Conservation (phyloP, 2,888 invertebrate genomes). For the Cheilosia urbana region DNA sequence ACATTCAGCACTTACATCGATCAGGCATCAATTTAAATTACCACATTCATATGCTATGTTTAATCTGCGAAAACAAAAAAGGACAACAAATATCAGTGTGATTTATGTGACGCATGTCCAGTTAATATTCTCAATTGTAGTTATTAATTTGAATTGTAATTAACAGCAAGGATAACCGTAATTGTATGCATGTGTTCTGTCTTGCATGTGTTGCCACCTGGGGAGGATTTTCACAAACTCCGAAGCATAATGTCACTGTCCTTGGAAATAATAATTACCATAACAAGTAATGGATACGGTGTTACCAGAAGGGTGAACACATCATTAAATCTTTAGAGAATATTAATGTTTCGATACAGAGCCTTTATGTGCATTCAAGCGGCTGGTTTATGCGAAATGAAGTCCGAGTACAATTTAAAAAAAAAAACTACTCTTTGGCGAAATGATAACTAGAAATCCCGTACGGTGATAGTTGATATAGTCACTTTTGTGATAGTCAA, state of each 20-base stretch:
- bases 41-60: slow-evolving; percentile 57
- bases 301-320: not conserved
- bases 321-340: not conserved
- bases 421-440: too few relatives aligned
- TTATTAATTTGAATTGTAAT: slow-evolving; percentile 65
- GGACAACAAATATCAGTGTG: slow-evolving; percentile 12
- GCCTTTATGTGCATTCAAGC: too few relatives aligned
- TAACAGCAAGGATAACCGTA: slow-evolving; percentile 57
- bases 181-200: slow-evolving; percentile 19
- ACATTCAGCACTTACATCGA: slow-evolving; percentile 60
- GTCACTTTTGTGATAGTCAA: too few relatives aligned
- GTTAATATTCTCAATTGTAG: slow-evolving; percentile 54
- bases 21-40: slow-evolving; percentile 70
- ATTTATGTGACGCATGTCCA: slow-evolving; percentile 46
- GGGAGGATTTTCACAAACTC: not conserved
- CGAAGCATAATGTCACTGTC: not conserved
- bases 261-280: not conserved
- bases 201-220: not conserved
- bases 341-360: not conserved
- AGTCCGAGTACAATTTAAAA: too few relatives aligned
- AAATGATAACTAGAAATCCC: too few relatives aligned
- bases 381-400: too few relatives aligned
- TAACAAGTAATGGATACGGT: not conserved
- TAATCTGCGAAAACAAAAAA: slow-evolving; percentile 42
- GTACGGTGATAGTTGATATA: too few relatives aligned